phyloP scores from a whole-genome alignment of 1,140 invertebrate species.

The Vollenhovia emeryi region DNA sequence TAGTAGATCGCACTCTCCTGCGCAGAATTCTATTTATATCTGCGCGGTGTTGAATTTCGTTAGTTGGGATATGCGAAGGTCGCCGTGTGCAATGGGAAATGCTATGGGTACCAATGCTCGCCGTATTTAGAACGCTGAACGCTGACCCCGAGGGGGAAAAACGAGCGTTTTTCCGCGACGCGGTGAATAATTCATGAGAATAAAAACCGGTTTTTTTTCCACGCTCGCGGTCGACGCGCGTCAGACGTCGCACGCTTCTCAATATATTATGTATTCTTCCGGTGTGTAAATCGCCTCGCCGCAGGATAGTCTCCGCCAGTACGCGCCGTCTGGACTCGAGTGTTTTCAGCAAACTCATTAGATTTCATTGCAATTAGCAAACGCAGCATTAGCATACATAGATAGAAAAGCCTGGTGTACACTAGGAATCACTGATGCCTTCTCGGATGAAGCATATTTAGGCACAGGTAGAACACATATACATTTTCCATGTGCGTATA shows the following conservation, averaged over 20 bases:
- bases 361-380: not conserved
- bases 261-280: constrained; percentile 15
- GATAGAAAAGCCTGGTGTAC: no score
- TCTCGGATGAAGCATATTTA: no score
- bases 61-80: not conserved
- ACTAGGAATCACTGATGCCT: no score
- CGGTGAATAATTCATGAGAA: constrained; percentile 7
- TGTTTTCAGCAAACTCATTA: not conserved
- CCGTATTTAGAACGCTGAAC: not conserved
- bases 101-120: not conserved
- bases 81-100: constrained; percentile 3
- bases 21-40: constrained; percentile 39
- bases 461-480: no score
- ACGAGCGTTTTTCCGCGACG: not conserved
- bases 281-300: constrained; percentile 10
- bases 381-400: no score
- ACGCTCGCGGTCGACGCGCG: not conserved
- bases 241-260: not conserved
- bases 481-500: no score
- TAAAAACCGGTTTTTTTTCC: constrained; percentile 1
- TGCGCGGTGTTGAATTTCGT: constrained; percentile 30
- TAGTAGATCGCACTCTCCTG: not conserved
- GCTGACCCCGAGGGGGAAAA: not conserved
- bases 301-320: not conserved
- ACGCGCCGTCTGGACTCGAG: not conserved